Base-by-base conservation (phyloP, 2,797 vertebrate species). In the Rhinophrynus dorsalis region DNA sequence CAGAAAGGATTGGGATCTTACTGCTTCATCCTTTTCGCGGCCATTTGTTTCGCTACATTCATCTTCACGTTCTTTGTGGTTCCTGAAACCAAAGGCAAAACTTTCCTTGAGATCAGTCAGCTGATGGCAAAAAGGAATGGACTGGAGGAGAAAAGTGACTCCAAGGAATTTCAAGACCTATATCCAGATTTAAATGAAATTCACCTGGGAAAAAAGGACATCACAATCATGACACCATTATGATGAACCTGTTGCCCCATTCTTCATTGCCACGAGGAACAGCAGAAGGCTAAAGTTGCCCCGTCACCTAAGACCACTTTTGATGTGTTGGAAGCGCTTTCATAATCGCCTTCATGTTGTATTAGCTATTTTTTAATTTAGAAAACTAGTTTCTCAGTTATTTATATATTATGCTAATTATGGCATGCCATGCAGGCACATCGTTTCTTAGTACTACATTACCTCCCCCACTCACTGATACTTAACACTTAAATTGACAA, bases 31-130 rank as follows among this genome's bases (percentile, higher is more conserved):
- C 74, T 97, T 58, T 98, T 99, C 50, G 84, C 84, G 0, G 58
- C 76, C n/a, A 71, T 99, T 77, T 99, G 96, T 65, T 69, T 98
- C 0, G 58, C 77, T 61, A 93, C 93, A 0, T 54, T 93, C 24
- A 1, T 93, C 67, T 99, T 95, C 83, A 87, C 91, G 80, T 95
- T 87, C 86, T 1, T 95, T 6, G 15, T 95, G 8, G 82, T 98
- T 56, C 96, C 96, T 0, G 97, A 99, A 79, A 99, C 97, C 5
- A 98, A 99, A 84, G 89, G 80, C 58, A 95, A 92, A 81, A 96
- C 94, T 0, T 96, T 98, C 77, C 77, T 96, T 74, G 95, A 98
- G 81, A 91, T 96, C 83, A 93, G 92, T 77, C 90, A 83, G 78
- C 89, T 94, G 78, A 96, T 98, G 50, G 85, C 91, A 55, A 89